Conservation (phyloP, 2,797 vertebrate species). For the Gobionotothen gibberifrons region DNA sequence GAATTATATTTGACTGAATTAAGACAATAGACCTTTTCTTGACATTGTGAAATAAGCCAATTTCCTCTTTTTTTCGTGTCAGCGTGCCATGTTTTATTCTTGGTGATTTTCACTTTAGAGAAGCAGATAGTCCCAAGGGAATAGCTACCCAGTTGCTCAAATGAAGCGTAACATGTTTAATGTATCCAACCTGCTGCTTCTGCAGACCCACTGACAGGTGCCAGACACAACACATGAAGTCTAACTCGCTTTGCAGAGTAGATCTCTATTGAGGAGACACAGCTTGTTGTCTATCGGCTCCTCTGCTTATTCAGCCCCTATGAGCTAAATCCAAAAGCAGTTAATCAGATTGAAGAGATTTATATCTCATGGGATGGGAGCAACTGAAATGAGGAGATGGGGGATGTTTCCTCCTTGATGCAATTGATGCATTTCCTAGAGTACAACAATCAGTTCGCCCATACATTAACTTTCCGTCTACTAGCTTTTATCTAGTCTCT, state of each 20-base stretch:
- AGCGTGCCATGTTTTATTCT: conserved; percentile 45
- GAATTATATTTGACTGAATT: conserved; percentile 44
- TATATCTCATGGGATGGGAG: conserved; percentile 46
- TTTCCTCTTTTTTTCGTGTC: conserved; percentile 25
- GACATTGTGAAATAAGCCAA: conserved; percentile 10
- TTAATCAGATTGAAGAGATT: conserved; percentile 74
- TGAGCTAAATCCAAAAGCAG: conserved; percentile 59
- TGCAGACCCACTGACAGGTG: conserved; percentile 71
- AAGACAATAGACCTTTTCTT: conserved; percentile 16
- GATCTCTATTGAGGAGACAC: conserved; percentile 41
- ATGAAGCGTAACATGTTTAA: conserved; percentile 76
- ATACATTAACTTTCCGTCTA: conserved; percentile 54
- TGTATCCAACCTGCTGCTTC: conserved; percentile 68
- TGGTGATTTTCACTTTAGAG: conserved; percentile 53
- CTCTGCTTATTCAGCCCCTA: conserved; percentile 40
- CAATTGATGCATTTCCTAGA: conserved; percentile 11
- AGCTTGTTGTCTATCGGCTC: conserved; percentile 50
- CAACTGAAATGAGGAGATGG: conserved; percentile 16
- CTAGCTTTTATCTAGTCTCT: conserved; percentile 65
- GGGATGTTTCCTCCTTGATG: conserved; percentile 40
- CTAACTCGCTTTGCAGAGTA: conserved; percentile 38
- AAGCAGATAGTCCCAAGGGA: conserved; percentile 31
- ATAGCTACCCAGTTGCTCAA: conserved; percentile 58
- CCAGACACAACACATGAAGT: conserved; percentile 61
- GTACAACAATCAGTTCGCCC: conserved; percentile 43